A percentile compares a stretch with the other conserved stretches of the same genome.
These are phyloP conservation scores for Ischnura elegans DNA, from an alignment of 2,888 invertebrate genomes.

Conservation along the genomic window DNA sequence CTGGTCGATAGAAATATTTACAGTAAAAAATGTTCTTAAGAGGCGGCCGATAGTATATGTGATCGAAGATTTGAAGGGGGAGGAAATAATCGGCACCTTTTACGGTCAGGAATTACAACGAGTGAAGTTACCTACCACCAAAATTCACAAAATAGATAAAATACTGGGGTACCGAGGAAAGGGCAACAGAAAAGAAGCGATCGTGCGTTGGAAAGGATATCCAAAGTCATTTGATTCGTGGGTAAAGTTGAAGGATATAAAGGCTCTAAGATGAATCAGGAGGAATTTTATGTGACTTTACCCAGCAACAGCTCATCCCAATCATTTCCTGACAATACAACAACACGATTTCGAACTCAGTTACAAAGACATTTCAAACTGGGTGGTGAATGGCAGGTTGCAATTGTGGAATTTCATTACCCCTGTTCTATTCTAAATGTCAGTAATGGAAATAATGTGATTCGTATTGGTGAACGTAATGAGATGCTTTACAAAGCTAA, in stretches of 20 bases:
- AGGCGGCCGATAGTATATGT: constrained; percentile 72
- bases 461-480: not conserved
- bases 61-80: constrained; percentile 71
- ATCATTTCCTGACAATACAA: constrained; percentile 73
- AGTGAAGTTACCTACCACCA: constrained; percentile 67
- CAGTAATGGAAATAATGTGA: not conserved
- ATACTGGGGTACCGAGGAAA: constrained; percentile 70
- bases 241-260: constrained; percentile 69
- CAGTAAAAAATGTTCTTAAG: constrained; percentile 70
- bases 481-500: not conserved
- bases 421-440: constrained; percentile 69
- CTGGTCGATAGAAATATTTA: constrained; percentile 73
- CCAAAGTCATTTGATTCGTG: constrained; percentile 72
- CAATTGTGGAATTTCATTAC: constrained; percentile 71
- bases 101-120: constrained; percentile 72
- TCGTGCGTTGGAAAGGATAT: constrained; percentile 73
- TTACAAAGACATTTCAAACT: constrained; percentile 71
- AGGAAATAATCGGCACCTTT: constrained; percentile 72
- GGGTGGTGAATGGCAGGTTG: constrained; percentile 72
- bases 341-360: constrained; percentile 72
- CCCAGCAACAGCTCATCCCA: constrained; percentile 72
- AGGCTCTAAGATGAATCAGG: constrained; percentile 65
- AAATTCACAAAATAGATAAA: constrained; percentile 72
- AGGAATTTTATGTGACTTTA: constrained; percentile 72
- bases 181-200: constrained; percentile 68